A percentile compares a stretch with the other conserved stretches of the same genome.
These are phyloP conservation scores for Nestor notabilis DNA, from an alignment of 2,113 vertebrate genomes.

Conservation along the genomic window DNA sequence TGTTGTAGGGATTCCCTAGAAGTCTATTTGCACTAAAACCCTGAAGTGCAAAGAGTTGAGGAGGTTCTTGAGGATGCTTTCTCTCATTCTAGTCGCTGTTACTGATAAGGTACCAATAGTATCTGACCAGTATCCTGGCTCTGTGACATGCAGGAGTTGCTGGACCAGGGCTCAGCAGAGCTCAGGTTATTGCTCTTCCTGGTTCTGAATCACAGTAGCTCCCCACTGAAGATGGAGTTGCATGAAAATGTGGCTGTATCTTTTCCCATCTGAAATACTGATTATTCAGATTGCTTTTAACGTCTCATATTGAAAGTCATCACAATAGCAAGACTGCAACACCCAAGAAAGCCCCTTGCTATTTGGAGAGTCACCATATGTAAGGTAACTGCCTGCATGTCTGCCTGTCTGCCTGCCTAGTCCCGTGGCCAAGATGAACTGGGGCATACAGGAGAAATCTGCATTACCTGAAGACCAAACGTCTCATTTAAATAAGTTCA, in stretches of 20 bases:
- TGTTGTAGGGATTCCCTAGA: background rate
- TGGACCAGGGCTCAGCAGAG: background rate
- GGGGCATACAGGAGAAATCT: background rate
- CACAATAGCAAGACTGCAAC: background rate
- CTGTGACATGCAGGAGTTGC: background rate
- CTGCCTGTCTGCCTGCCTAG: background rate
- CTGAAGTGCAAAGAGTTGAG: background rate
- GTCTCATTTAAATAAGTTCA: background rate
- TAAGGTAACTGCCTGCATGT: background rate
- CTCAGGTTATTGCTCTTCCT: background rate
- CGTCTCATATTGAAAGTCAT: background rate
- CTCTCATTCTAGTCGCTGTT: background rate
- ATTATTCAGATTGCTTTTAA: background rate
- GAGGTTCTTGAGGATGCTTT: background rate
- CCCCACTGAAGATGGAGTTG: background rate
- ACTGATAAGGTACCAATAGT: background rate
- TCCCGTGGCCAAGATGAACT: fast-evolving
- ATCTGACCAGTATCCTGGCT: background rate
- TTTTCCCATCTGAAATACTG: background rate
- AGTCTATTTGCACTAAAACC: background rate
- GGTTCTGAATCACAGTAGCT: background rate
- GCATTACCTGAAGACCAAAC: background rate
- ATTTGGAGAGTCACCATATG: background rate
- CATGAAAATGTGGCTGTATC: background rate
- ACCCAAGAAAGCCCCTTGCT: background rate